These are phyloP conservation scores for Xiphophorus birchmanni DNA, from an alignment of 2,797 vertebrate species.

Conservation along the genomic window DNA sequence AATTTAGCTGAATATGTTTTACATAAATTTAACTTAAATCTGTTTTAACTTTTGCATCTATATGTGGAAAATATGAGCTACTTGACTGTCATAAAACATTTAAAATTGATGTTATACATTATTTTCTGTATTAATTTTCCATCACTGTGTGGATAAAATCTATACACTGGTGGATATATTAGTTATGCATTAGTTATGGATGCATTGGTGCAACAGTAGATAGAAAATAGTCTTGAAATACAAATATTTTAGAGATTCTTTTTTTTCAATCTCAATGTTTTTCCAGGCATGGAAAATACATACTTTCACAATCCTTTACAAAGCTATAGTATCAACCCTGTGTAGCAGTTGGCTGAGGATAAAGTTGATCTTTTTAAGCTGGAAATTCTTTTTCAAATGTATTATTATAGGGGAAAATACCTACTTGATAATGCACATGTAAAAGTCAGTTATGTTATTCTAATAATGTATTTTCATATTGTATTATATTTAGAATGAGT, in stretches of 20 bases:
- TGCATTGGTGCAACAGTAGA: neutral
- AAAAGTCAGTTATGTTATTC: neutral
- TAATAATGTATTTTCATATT: too few relatives aligned
- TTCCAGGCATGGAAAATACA: neutral
- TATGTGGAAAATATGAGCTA: neutral
- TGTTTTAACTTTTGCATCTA: neutral
- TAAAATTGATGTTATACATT: neutral
- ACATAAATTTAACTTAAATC: neutral
- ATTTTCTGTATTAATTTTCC: neutral
- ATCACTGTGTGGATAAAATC: neutral
- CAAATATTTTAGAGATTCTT: neutral
- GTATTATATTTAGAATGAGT: neutral
- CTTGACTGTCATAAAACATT: neutral
- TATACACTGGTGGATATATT: neutral
- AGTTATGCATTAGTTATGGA: too few relatives aligned
- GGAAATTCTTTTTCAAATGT: neutral
- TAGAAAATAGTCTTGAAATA: neutral
- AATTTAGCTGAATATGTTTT: neutral
- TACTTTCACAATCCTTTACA: neutral
- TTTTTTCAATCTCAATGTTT: neutral
- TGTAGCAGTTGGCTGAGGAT: neutral
- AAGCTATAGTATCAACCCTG: neutral
- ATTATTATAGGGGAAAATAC: neutral
- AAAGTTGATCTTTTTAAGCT: neutral
- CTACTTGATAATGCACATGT: neutral